Conservation (phyloP, 2,888 invertebrate species). For the Vandiemenella viatica region DNA sequence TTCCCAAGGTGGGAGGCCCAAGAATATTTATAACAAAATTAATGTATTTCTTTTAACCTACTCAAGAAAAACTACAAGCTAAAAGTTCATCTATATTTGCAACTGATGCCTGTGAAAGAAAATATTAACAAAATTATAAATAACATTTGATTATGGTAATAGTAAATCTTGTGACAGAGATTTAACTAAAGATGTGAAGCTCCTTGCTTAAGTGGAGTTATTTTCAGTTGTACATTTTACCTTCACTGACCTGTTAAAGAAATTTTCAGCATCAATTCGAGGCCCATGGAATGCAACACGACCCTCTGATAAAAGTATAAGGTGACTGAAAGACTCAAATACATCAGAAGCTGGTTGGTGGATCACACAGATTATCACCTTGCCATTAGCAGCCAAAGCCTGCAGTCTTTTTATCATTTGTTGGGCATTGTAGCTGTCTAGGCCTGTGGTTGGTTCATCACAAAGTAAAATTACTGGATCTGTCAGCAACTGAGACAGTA, state of each 20-base stretch:
- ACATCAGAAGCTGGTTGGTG: conserved; percentile 39
- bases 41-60: too few species aligned
- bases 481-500: conserved; percentile 34
- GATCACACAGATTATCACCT: conserved; percentile 38
- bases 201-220: too few species aligned
- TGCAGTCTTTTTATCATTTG: conserved; percentile 32
- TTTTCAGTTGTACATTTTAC: too few species aligned
- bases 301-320: conserved; percentile 35
- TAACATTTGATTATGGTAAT: too few species aligned
- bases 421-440: conserved; percentile 42
- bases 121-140: too few species aligned
- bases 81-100: too few species aligned
- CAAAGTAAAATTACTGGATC: conserved; percentile 39
- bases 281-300: conserved; percentile 29
- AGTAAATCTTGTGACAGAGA: too few species aligned
- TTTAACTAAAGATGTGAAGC: too few species aligned
- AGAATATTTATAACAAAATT: too few species aligned
- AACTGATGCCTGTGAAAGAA: too few species aligned
- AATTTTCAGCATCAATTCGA: conserved; percentile 16
- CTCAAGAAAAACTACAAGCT: too few species aligned
- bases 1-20: too few species aligned
- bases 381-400: conserved; percentile 27
- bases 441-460: conserved; percentile 40
- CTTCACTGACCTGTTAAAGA: conserved; percentile 20
- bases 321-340: conserved; percentile 33